Conservation (phyloP, 2,797 vertebrate species). For the Enteromius paludinosus region DNA sequence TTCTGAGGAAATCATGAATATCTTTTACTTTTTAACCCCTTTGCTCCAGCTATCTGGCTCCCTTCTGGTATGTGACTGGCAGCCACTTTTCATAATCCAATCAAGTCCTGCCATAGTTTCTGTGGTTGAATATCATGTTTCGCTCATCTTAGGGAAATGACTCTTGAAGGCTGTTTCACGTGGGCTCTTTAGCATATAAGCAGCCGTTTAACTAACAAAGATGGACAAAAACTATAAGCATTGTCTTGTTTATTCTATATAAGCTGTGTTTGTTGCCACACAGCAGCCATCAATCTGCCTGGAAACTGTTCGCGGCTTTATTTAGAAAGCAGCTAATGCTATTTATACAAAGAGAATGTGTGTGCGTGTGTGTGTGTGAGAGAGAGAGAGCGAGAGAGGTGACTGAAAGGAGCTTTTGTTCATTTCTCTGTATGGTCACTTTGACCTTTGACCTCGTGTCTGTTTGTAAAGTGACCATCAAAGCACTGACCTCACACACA, state of each 20-base stretch:
- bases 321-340: constrained; percentile 17
- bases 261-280: neutral
- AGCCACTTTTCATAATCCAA: neutral
- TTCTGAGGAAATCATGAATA: neutral
- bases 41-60: neutral
- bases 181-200: neutral
- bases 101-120: neutral
- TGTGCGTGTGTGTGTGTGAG: neutral
- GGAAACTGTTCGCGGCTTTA: neutral
- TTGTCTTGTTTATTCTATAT: neutral
- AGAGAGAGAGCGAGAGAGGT: neutral
- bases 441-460: constrained; percentile 51
- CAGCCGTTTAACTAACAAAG: neutral
- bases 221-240: neutral
- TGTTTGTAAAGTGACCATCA: constrained; percentile 45
- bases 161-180: neutral
- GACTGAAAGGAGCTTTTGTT: constrained; percentile 55
- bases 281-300: neutral
- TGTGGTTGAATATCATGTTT: neutral
- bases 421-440: constrained; percentile 50
- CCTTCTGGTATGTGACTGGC: neutral
- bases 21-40: neutral
- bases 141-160: neutral
- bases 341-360: neutral
- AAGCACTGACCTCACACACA: constrained; percentile 34